phyloP scores from a whole-genome alignment of 1,140 invertebrate species.

The Melitaea cinxia region DNA sequence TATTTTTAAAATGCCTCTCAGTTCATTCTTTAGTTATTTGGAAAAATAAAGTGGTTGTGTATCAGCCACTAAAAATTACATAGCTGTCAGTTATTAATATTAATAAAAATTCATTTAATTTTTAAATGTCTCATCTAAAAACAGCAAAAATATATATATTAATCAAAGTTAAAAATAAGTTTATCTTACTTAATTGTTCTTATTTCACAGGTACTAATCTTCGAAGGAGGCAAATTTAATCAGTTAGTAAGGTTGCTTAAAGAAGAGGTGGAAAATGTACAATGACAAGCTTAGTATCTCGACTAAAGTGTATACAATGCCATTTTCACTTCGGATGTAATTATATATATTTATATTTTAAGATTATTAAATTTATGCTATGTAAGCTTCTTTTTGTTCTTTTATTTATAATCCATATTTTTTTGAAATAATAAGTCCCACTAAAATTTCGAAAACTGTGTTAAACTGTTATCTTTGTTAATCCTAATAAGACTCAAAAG shows the following conservation, averaged over 20 bases:
- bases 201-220: constrained; percentile 67
- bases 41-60: too few relatives aligned
- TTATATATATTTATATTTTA: constrained; percentile 53
- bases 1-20: too few relatives aligned
- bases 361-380: constrained; percentile 53
- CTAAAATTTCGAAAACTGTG: too few relatives aligned
- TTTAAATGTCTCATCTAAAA: too few relatives aligned
- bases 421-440: too few relatives aligned
- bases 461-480: too few relatives aligned
- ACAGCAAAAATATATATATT: neutral
- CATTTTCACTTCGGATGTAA: constrained; percentile 58
- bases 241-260: constrained; percentile 63
- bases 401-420: constrained; percentile 24
- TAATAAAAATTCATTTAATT: too few relatives aligned
- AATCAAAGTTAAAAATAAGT: neutral
- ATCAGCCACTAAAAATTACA: too few relatives aligned
- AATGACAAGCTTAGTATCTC: constrained; percentile 30
- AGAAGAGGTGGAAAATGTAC: constrained; percentile 62
- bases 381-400: constrained; percentile 52
- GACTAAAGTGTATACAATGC: constrained; percentile 38
- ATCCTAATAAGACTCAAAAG: too few relatives aligned
- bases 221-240: constrained; percentile 71
- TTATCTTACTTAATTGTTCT: neutral
- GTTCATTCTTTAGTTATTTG: too few relatives aligned
- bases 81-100: too few relatives aligned